A percentile compares a stretch with the other conserved stretches of the same genome.
Conservation (phyloP, 2,888 invertebrate species). For the Osmoderma eremita region DNA sequence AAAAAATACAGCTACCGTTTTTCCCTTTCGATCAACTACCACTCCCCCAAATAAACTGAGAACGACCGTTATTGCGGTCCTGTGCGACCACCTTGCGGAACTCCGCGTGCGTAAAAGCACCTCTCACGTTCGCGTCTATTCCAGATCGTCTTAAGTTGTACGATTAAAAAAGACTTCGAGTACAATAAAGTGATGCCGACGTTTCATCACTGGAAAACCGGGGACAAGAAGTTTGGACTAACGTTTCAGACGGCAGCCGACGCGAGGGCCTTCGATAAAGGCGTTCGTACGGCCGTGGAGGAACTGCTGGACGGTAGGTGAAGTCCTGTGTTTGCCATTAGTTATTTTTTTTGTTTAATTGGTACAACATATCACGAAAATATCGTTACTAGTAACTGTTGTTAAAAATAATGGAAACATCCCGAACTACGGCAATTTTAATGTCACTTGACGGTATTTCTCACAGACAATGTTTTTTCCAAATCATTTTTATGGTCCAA, state of each 20-base stretch:
- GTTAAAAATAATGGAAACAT: too few species aligned
- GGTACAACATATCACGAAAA: neutral
- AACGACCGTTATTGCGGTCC: neutral
- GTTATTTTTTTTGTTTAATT: neutral
- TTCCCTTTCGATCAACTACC: too few species aligned
- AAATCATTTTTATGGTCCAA: too few species aligned
- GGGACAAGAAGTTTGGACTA: constrained; percentile 93
- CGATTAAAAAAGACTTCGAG: constrained; percentile 94
- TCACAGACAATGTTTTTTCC: too few species aligned
- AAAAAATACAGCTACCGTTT: too few species aligned
- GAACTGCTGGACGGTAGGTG: constrained; percentile 89
- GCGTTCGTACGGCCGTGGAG: constrained; percentile 88
- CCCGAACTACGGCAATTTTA: too few species aligned
- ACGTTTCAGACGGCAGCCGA: constrained; percentile 97
- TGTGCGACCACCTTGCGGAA: neutral
- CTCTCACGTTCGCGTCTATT: constrained; percentile 45
- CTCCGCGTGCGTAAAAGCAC: neutral
- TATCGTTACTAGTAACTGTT: neutral
- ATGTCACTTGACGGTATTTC: too few species aligned
- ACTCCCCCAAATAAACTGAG: neutral
- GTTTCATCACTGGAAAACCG: constrained; percentile 98
- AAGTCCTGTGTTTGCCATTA: constrained; percentile 51
- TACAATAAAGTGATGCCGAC: constrained; percentile 98
- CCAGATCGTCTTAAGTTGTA: constrained; percentile 93
- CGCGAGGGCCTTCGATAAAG: constrained; percentile 93